Conservation (phyloP, 2,797 vertebrate genomes). For the Pseudochirops corinnae region DNA sequence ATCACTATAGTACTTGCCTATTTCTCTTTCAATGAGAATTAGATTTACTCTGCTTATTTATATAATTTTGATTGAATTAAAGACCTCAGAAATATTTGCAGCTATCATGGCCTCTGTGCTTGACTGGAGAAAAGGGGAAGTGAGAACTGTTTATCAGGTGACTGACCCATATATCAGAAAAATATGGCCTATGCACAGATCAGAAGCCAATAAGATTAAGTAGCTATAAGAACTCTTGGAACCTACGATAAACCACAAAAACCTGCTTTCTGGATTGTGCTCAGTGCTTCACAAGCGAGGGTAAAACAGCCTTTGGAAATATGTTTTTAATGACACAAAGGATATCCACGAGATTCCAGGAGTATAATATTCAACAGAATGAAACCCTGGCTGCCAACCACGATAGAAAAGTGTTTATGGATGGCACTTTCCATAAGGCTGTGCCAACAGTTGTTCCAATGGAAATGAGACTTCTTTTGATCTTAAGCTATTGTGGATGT, state of each 20-base stretch:
- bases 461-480: not conserved
- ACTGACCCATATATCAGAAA: not conserved
- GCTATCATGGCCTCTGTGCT: not conserved
- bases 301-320: conserved; percentile 93
- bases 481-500: conserved; percentile 34
- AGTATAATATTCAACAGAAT: conserved; percentile 97
- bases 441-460: conserved; percentile 47
- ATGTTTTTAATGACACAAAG: conserved; percentile 95
- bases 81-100: not conserved
- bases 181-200: conserved; percentile 90
- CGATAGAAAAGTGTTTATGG: conserved; percentile 79
- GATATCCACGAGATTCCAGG: conserved; percentile 97
- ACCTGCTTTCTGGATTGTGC: conserved; percentile 96
- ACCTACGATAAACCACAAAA: conserved; percentile 95
- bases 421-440: not conserved
- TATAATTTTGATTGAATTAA: not conserved
- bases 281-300: conserved; percentile 93
- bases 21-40: not conserved
- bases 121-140: not conserved
- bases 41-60: not conserved
- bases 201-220: conserved; percentile 94
- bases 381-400: conserved; percentile 93
- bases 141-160: conserved; percentile 53
- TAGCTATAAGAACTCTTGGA: conserved; percentile 95
- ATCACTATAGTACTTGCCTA: not conserved